Evolutionary conservation across 2,113 vertebrate species (phyloP), one percentile per base, ranked within the genome.

Genomic region (Anas platyrhynchos): DNA sequence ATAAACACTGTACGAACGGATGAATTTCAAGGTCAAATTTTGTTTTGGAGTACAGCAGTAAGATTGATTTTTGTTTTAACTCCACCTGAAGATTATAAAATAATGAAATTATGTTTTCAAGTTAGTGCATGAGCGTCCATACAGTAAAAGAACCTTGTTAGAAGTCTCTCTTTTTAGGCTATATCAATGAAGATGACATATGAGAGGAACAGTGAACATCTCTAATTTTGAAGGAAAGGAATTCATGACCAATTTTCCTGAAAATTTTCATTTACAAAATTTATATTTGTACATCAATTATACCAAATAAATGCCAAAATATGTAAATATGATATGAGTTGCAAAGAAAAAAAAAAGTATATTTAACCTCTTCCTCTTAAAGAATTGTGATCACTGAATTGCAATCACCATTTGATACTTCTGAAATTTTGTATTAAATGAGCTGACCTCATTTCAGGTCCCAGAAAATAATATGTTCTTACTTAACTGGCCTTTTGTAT

Each of bases 1-100:
- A 58, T 81, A 94, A 97, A 75, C 66, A 90, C 65, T 79, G 50
- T 69, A 83, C 81, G 75, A 92, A 92, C 63, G 85, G 71, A 91
- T 89, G 81, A 96, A 94, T 89, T 81, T 18, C 79, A 96, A 90
- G 93, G 88, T 95, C 89, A 91, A 78, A 46, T 71, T 89, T 91
- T 9, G 3, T 84, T 88, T 46, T 91, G 63, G 26, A 94, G 34
- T 78, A 79, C 62, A 65, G 43, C 43, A 71, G 11, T 26, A 71
- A 88, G 56, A 89, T 44, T 93, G 73, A 84, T 94, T 93, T 93
- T 86, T 65, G 84, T 93, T 91, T 90, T 91, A 91, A 73, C 48
- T 94, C 58, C 13, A 95, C 65, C 46, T 82, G 50, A 80, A 90
- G 50, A 94, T 86, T 91, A 73, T 89, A 94, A 94, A 83, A 88